These are phyloP conservation scores for Brachyistius frenatus DNA, from an alignment of 2,113 vertebrate species.

Conservation along the genomic window DNA sequence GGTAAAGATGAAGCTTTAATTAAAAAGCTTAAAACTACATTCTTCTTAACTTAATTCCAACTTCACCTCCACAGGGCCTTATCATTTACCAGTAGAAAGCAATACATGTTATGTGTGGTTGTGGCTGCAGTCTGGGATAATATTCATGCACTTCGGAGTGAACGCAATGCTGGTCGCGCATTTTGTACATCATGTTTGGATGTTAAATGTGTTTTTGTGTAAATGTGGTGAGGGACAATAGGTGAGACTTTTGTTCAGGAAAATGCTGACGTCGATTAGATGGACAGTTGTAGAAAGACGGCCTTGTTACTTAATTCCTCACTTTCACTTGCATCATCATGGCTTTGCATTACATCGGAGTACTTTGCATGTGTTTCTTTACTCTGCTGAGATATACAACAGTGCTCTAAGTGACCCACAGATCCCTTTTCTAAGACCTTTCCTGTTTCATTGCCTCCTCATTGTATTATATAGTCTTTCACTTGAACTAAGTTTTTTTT, in stretches of 20 bases:
- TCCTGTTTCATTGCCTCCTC: conserved; percentile 9
- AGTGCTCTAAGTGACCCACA: background rate
- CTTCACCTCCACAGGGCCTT: background rate
- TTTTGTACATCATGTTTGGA: background rate
- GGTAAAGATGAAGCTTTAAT: background rate
- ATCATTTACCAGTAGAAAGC: too few species aligned
- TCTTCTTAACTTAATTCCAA: too few species aligned
- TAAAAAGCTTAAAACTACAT: background rate
- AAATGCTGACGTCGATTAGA: background rate
- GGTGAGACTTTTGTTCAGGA: background rate
- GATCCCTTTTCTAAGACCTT: conserved; percentile 8
- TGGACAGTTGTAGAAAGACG: conserved; percentile 13
- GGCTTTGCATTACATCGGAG: conserved; percentile 28
- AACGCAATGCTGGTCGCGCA: conserved; percentile 3
- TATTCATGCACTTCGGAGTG: conserved; percentile 2
- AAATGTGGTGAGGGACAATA: background rate
- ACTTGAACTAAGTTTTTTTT: conserved; percentile 6
- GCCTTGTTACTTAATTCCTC: conserved; percentile 8
- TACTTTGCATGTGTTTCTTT: conserved; percentile 25
- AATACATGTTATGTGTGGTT: conserved; percentile 18
- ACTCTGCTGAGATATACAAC: conserved; percentile 20
- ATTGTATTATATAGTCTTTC: background rate
- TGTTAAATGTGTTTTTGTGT: conserved; percentile 23
- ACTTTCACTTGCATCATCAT: conserved; percentile 47
- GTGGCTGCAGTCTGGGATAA: background rate